These are phyloP conservation scores for Pitangus sulphuratus DNA, from an alignment of 2,797 vertebrate genomes.

Conservation along the genomic window DNA sequence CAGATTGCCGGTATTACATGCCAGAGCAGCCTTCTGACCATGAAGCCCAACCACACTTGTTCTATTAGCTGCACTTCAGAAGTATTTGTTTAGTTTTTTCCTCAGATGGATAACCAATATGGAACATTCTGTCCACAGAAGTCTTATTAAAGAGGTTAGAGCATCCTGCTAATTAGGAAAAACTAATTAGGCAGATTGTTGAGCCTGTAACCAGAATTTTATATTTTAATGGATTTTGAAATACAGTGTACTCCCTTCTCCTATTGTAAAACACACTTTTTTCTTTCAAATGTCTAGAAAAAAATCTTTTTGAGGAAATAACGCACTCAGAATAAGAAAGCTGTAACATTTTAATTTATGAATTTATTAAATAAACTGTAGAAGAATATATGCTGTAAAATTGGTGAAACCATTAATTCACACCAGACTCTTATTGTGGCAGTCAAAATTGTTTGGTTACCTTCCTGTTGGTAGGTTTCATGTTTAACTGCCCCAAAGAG, in stretches of 20 bases:
- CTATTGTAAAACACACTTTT: neutral
- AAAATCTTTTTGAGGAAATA: neutral
- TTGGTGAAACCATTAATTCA: neutral
- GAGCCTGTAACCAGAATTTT: slow-evolving; percentile 67
- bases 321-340: neutral
- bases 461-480: neutral
- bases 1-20: neutral
- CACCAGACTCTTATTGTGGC: neutral
- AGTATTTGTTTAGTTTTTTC: slow-evolving; percentile 64
- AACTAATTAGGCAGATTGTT: slow-evolving; percentile 68
- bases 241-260: neutral
- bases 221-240: slow-evolving; percentile 61
- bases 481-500: neutral
- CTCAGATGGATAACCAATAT: slow-evolving; percentile 70
- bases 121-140: slow-evolving; percentile 73
- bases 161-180: slow-evolving; percentile 70
- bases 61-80: slow-evolving; percentile 63
- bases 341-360: neutral
- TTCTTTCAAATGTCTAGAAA: neutral
- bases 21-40: slow-evolving; percentile 51
- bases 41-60: slow-evolving; percentile 30
- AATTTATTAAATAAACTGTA: neutral
- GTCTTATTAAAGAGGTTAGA: slow-evolving; percentile 70
- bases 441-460: neutral
- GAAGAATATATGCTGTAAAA: neutral